These are phyloP conservation scores for Halcyon badia DNA, from an alignment of 2,797 vertebrate species.

Conservation along the genomic window DNA sequence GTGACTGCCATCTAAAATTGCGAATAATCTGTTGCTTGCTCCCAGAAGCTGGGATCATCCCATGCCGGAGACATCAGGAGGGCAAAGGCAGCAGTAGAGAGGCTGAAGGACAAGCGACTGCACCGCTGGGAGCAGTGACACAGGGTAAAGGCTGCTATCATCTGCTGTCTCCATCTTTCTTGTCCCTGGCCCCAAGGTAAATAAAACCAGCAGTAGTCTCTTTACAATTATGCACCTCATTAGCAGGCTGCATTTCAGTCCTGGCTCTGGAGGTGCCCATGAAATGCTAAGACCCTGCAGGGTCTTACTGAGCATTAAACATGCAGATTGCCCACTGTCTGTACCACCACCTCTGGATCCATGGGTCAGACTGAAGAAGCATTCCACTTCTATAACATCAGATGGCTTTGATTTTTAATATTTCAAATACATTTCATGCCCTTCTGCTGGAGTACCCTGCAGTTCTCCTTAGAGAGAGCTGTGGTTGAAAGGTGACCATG, in stretches of 20 bases:
- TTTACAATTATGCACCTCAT: background rate
- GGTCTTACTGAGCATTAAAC: background rate
- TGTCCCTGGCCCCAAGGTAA: background rate
- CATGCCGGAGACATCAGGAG: background rate
- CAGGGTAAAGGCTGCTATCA: background rate
- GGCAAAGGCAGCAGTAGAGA: background rate
- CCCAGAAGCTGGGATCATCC: background rate
- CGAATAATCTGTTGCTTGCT: background rate
- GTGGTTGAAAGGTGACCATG: rapidly evolving
- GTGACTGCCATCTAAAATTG: background rate
- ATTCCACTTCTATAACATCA: rapidly evolving
- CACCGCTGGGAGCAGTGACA: rapidly evolving
- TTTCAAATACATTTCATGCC: background rate
- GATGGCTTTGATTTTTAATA: background rate
- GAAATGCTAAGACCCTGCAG: background rate
- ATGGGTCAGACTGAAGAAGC: background rate
- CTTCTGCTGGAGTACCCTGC: background rate
- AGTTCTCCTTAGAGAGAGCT: background rate
- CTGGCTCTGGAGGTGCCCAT: background rate
- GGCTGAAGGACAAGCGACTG: rapidly evolving
- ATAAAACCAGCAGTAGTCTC: background rate
- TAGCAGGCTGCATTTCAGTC: background rate
- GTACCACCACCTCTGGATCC: background rate
- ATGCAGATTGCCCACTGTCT: background rate
- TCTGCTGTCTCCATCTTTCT: background rate